A percentile compares a stretch with the other conserved stretches of the same genome.
phyloP scores from a whole-genome alignment of 2,888 invertebrate genomes.

The Anthophora plumipes region DNA sequence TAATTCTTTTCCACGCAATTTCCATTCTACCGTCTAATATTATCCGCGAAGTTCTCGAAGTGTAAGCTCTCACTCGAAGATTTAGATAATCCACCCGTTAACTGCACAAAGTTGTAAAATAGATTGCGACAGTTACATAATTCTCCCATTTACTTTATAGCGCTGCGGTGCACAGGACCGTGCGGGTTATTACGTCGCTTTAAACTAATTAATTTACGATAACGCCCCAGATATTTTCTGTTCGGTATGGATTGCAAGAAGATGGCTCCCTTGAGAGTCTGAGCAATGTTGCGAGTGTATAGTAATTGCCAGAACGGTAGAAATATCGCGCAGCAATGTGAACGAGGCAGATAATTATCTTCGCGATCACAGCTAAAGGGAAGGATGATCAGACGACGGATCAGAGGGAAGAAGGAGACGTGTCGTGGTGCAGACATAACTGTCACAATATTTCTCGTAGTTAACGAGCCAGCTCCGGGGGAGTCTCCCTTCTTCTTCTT shows the following conservation, averaged over 20 bases:
- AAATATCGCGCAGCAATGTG: slow-evolving; percentile 67
- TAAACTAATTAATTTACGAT: slow-evolving; percentile 72
- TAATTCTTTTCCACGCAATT: not conserved
- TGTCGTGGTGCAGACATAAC: slow-evolving; percentile 80
- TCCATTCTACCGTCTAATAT: slow-evolving; percentile 57
- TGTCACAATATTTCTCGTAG: slow-evolving; percentile 84
- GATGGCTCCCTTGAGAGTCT: not conserved
- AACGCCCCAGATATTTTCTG: slow-evolving; percentile 54
- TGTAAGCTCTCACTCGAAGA: slow-evolving; percentile 26
- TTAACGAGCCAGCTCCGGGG: slow-evolving; percentile 81
- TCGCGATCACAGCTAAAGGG: slow-evolving; percentile 66
- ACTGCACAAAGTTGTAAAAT: slow-evolving; percentile 34
- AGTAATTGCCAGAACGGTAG: slow-evolving; percentile 67
- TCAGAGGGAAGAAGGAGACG: slow-evolving; percentile 79
- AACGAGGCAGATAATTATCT: slow-evolving; percentile 76
- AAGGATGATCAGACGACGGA: slow-evolving; percentile 77
- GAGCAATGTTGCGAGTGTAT: slow-evolving; percentile 33
- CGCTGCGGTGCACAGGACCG: too few species aligned
- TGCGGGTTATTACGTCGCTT: slow-evolving; percentile 14
- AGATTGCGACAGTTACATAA: slow-evolving; percentile 58
- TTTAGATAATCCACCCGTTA: slow-evolving; percentile 48
- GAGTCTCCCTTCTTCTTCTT: slow-evolving; percentile 63
- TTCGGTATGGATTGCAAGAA: slow-evolving; percentile 27
- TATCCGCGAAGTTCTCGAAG: slow-evolving; percentile 34
- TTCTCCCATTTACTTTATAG: slow-evolving; percentile 48